Conservation (phyloP, 2,113 vertebrate genomes). For the Mobula hypostoma region DNA sequence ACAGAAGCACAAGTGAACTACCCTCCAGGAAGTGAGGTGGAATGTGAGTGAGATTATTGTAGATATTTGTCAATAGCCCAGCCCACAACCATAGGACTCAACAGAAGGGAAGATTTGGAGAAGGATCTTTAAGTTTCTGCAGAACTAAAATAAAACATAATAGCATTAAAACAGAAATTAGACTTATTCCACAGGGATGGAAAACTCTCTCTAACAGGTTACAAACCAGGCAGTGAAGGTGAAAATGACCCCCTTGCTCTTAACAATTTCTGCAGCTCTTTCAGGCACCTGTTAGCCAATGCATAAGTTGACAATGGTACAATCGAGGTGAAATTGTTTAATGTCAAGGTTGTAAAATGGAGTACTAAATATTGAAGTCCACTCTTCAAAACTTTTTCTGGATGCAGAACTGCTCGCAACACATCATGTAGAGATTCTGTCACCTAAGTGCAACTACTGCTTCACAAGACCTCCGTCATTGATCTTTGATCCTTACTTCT, state of each 20-base stretch:
- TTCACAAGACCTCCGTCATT: background rate
- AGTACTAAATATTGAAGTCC: background rate
- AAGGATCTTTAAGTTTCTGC: background rate
- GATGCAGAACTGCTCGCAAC: background rate
- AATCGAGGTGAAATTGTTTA: background rate
- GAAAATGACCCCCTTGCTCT: background rate
- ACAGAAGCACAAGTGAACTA: too few relatives aligned
- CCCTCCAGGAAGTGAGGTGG: too few relatives aligned
- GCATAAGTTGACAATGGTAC: background rate
- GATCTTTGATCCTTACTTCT: constrained; percentile 2
- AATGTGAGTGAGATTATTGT: too few relatives aligned
- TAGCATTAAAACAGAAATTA: background rate
- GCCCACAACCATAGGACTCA: too few relatives aligned
- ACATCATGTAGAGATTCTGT: background rate
- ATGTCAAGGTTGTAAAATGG: too few relatives aligned
- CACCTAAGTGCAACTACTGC: background rate
- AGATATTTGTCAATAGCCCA: too few relatives aligned
- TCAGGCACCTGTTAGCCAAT: background rate
- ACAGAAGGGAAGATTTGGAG: too few relatives aligned
- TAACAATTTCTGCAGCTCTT: background rate
- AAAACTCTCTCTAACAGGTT: background rate
- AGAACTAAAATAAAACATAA: background rate
- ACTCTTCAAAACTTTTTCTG: background rate
- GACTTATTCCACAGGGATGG: background rate
- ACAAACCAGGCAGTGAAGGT: background rate